A percentile compares a stretch with the other conserved stretches of the same genome.
phyloP scores from a whole-genome alignment of 2,888 invertebrate species.

The Acleris laterana region DNA sequence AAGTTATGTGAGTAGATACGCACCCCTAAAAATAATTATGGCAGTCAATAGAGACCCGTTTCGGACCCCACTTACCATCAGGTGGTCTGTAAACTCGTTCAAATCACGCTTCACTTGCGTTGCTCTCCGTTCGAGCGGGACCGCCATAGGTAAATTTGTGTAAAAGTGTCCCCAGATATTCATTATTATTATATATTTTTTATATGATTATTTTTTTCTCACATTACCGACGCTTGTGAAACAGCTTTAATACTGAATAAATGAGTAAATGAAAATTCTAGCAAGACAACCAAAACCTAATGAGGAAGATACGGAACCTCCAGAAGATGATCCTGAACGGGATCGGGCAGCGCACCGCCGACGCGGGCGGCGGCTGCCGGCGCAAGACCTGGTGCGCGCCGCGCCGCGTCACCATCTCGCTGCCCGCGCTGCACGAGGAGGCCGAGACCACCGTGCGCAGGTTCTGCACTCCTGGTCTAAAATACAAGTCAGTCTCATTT shows the following conservation, averaged over 20 bases:
- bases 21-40: too few relatives aligned
- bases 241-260: too few relatives aligned
- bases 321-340: conserved; percentile 70
- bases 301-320: conserved; percentile 62
- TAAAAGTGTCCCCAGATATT: too few relatives aligned
- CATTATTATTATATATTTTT: too few relatives aligned
- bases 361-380: conserved; percentile 49
- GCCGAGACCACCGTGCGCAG: conserved; percentile 50
- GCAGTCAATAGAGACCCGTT: too few relatives aligned
- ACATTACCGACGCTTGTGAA: neutral
- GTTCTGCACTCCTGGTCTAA: conserved; percentile 70
- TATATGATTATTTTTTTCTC: too few relatives aligned
- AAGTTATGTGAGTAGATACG: too few relatives aligned
- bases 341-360: conserved; percentile 56
- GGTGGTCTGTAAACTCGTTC: too few relatives aligned
- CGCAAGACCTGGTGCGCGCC: conserved; percentile 58
- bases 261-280: conserved; percentile 40
- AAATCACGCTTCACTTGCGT: too few relatives aligned
- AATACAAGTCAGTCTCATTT: conserved; percentile 70
- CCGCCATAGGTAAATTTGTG: too few relatives aligned
- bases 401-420: conserved; percentile 66
- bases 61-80: too few relatives aligned
- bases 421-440: conserved; percentile 56
- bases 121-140: too few relatives aligned
- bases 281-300: conserved; percentile 67